Evolutionary conservation across 2,797 vertebrate genomes (phyloP), one percentile per base, ranked within the genome.

Genomic region (Alfaro cultratus): DNA sequence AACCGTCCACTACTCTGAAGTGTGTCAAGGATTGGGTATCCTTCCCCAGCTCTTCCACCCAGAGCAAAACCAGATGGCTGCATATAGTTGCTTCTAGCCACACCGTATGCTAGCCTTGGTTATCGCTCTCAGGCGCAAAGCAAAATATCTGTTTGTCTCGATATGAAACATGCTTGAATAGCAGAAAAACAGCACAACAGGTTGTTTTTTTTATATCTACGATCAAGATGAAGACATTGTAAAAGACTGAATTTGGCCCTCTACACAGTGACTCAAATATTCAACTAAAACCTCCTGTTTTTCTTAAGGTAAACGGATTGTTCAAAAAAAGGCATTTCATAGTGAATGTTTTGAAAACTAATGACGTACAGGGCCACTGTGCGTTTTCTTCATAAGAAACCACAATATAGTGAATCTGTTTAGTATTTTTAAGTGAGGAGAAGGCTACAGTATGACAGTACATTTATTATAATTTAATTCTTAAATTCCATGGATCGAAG

Each of bases 1-100:
- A 51, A 36, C 51, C 47, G 8, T 75, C 62, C 18, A 21, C 55
- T 75, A 45, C 74, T 74, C 41, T 76, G 13, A 85, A 91, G 80
- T 80, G 76, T 87, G 88, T 89, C 87, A 80, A 77, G 82, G 85
- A 83, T 92, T 23, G 6, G 78, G 57, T 86, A 86, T 89, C 85
- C 75, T 83, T 85, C 74, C 18, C 43, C 6, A 77, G 47, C 47
- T 64, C 46, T 39, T 45, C 23, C 51, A 72, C 34, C 41, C 34
- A 80, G 78, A 81, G 53, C 46, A 49, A 78, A 77, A 75, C 23
- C 43, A 81, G 18, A 80, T 73, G 47, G 62, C 45, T 62, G 68
- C 12, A 55, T 26, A 41, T 72, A 2, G 29, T 34, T 26, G 39
- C n/a, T 76, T 3, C n/a, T 41, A 18, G 26, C 49, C 5, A 77